Conservation (phyloP, 2,797 vertebrate species). For the Sebastes oblongus region DNA sequence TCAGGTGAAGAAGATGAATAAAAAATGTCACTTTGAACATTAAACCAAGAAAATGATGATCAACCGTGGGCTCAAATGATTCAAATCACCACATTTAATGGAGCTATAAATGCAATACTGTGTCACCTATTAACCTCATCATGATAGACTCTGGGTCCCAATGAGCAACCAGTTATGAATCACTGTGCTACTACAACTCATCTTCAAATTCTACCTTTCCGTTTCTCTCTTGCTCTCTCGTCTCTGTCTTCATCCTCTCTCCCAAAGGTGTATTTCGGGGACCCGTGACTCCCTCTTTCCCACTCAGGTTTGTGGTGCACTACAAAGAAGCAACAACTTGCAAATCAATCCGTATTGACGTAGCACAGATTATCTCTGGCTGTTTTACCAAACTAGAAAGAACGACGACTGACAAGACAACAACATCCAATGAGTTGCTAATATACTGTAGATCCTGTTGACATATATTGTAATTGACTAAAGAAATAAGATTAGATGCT, state of each 20-base stretch:
- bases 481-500: background rate
- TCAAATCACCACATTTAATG: constrained; percentile 10
- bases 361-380: constrained; percentile 12
- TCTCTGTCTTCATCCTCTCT: constrained; percentile 52
- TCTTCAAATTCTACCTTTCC: constrained; percentile 66
- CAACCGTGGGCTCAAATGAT: background rate
- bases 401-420: constrained; percentile 1
- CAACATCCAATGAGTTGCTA: constrained; percentile 4
- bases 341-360: constrained; percentile 44
- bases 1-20: background rate
- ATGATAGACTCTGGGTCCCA: constrained; percentile 1
- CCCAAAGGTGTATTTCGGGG: constrained; percentile 3
- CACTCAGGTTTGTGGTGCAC: constrained; percentile 37
- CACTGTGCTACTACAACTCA: background rate
- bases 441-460: background rate
- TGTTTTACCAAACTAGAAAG: constrained; percentile 12
- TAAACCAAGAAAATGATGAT: background rate
- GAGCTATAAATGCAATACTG: background rate
- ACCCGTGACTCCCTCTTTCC: constrained; percentile 29
- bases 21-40: background rate
- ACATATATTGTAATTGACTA: background rate
- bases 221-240: constrained; percentile 43
- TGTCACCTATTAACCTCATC: constrained; percentile 19
- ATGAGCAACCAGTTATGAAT: constrained; percentile 46
- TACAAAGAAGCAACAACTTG: constrained; percentile 60